Base-by-base conservation (phyloP, 2,113 vertebrate species). In the Caracal caracal region DNA sequence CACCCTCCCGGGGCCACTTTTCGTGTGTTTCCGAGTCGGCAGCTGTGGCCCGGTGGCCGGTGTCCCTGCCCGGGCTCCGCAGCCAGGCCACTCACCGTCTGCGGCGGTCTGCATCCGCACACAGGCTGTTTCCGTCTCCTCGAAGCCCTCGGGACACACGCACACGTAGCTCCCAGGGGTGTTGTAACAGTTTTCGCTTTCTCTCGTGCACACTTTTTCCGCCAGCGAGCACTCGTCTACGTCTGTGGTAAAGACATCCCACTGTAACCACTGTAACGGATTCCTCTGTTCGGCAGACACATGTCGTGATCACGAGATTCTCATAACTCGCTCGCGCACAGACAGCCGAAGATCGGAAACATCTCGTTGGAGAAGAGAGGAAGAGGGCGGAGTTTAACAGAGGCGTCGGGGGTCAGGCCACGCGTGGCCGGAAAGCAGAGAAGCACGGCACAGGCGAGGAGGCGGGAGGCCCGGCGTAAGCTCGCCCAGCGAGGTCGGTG, bases 131-230 rank as follows among this genome's bases (percentile, higher is more conserved):
- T 99, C 99, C 0, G 98, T 96, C 22, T 99, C 99, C 97, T 99
- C 98, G 56, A 99, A 98, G 33, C 99, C 99, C 1, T 97, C 96
- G 1, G 97, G 94, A 88, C 99, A 99, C 63, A 98, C 90, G 59
- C 99, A 99, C 70, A 97, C 97, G 75, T 98, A 99, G 97, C 99
- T 99, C 53, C 99, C 99, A 0, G 98, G 96, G 0, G 97, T 99
- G 96, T 99, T 99, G 93, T 99, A 84, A 95, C 99, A 99, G 96
- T 99, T 98, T 93, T 99, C 99, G 35, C 99, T 97, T 40, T 98
- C 98, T 93, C 98, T 91, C 0, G 26, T 1, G 49, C 99, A 99
- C 0, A 96, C 96, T 0, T 98, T 78, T 65, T 99, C 99, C 0
- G 98, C 66, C 80, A 97, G 98, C 0, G 97, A 98, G 94, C 99